Evolutionary conservation across 1,140 invertebrate genomes (phyloP), one percentile per base, ranked within the genome.

Genomic region (Dendroctonus valens): DNA sequence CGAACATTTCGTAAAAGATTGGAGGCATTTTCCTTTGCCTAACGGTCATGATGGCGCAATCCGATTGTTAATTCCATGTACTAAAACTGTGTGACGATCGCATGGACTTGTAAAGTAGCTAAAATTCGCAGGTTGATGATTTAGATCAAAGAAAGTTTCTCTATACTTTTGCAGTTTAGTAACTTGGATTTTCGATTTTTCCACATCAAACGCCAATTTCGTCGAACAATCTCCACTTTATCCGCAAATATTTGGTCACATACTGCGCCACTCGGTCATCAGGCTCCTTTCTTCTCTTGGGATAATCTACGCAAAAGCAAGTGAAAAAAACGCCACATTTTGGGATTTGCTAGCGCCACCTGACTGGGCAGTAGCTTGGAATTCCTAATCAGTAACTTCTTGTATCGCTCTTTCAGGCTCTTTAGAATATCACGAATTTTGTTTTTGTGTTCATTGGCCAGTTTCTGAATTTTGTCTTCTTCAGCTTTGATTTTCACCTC

Each of bases 181-280:
- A 14, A 91, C 79, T 8, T 80, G 82, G 6, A 93, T 73, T 67
- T 86, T 81, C 15, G 87, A 88, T 70, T 88, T 89, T 73, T 89
- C 87, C 4, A 86, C 75, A 64, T 89, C 82, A 77, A 84, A 91
- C 0, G 84, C 86, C 42, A 76, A 63, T 70, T 78, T 64, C 74
- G 63, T 41, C 70, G 78, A 6, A 90, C 84, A 39, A 87, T 74
- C 9, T 84, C 79, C 68, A 87, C 82, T 67, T 89, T 81, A 2
- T 80, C 79, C 6, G 85, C 77, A 5, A 90, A 70, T 40, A 85
- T 81, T 11, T 81, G 73, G 37, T 87, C 41, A 89, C 80, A 62
- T 87, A 81, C n/a, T 79, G 73, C 0, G 84, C 82, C 6, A 91
- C 87, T 48, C 86, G 79, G 1, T 79, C 73, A 73, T 91, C 87